These are phyloP conservation scores for Rhodophaea formosa DNA, from an alignment of 2,888 invertebrate species.

Conservation along the genomic window DNA sequence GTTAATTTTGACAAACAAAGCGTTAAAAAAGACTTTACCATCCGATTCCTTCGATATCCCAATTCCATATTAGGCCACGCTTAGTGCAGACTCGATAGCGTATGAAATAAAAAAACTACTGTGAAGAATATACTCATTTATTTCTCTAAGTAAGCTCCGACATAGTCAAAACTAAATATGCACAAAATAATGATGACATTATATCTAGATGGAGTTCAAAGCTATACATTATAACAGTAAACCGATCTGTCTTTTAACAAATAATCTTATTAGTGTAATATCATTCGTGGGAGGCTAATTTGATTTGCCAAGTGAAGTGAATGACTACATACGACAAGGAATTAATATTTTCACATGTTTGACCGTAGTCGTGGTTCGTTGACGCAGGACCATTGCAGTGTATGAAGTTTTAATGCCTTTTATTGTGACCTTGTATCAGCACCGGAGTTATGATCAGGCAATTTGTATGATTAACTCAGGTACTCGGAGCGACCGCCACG, in stretches of 20 bases:
- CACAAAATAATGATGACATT: conserved; percentile 44
- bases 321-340: conserved; percentile 26
- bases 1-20: conserved; percentile 13
- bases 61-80: conserved; percentile 7
- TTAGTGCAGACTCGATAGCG: conserved; percentile 18
- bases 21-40: background rate
- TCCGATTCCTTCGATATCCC: background rate
- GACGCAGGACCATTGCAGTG: background rate
- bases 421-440: background rate
- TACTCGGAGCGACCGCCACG: too few relatives aligned
- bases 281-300: conserved; percentile 7
- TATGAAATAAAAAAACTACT: conserved; percentile 60
- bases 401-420: background rate
- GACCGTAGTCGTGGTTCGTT: background rate
- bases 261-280: conserved; percentile 12
- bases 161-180: conserved; percentile 52
- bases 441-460: too few relatives aligned
- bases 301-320: conserved; percentile 11
- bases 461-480: too few relatives aligned
- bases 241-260: background rate
- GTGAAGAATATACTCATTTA: conserved; percentile 74
- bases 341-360: conserved; percentile 31
- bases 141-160: conserved; percentile 62
- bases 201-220: conserved; percentile 16
- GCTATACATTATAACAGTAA: conserved; percentile 4